phyloP scores from a whole-genome alignment of 2,113 vertebrate species.

The Melospiza melodia region DNA sequence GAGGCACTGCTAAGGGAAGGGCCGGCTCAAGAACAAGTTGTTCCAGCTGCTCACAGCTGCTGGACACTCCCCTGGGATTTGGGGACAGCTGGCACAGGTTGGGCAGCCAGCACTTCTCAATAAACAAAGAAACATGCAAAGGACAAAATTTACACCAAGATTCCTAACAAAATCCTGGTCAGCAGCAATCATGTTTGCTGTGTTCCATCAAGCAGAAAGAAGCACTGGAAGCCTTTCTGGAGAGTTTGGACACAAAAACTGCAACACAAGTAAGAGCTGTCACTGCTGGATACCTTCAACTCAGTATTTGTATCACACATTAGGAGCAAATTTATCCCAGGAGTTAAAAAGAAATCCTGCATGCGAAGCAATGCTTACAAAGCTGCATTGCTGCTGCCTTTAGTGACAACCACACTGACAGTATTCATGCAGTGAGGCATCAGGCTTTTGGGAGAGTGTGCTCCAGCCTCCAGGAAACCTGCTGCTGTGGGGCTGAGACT shows the following conservation, averaged over 20 bases:
- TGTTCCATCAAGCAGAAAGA: not conserved
- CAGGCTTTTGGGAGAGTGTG: not conserved
- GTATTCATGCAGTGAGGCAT: rapidly evolving
- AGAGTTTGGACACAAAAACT: not conserved
- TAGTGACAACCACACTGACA: not conserved
- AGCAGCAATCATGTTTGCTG: not conserved
- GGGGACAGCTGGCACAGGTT: not conserved
- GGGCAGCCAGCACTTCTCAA: not conserved
- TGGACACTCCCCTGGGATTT: not conserved
- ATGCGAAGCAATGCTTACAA: not conserved
- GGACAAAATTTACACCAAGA: not conserved
- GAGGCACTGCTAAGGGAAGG: rapidly evolving
- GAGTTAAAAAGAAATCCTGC: not conserved
- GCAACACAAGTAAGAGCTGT: not conserved
- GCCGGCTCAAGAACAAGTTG: not conserved
- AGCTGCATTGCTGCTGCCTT: not conserved
- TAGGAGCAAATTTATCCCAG: not conserved
- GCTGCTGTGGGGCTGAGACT: not conserved
- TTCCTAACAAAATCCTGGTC: not conserved
- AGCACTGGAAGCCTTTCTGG: rapidly evolving
- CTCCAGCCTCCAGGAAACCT: not conserved
- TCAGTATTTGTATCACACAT: not conserved
- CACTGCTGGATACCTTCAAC: not conserved
- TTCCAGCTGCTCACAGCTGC: slow-evolving; percentile 46
- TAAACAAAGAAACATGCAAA: not conserved